Conservation (phyloP, 2,888 invertebrate species). For the Drosophila lacicola region DNA sequence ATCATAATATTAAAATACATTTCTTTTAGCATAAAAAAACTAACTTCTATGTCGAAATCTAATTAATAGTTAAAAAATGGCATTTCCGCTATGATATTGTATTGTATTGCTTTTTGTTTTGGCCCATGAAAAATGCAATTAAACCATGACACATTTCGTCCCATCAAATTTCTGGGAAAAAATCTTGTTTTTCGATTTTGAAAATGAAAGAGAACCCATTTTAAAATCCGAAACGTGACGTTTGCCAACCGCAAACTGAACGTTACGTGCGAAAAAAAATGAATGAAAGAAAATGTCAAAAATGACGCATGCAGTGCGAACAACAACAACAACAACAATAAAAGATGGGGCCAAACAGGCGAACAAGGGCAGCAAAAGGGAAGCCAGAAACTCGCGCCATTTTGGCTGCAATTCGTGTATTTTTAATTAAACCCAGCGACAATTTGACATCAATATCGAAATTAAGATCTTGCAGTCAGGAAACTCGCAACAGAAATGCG, state of each 20-base stretch:
- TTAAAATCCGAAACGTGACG: constrained; percentile 28
- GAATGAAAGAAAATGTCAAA: constrained; percentile 21
- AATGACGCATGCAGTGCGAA: constrained; percentile 20
- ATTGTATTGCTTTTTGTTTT: background rate
- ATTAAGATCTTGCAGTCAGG: constrained; percentile 76
- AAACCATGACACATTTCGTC: background rate
- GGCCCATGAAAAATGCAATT: constrained; percentile 6
- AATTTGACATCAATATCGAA: constrained; percentile 81
- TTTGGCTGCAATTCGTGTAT: constrained; percentile 52
- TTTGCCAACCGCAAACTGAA: constrained; percentile 16
- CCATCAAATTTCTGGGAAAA: background rate
- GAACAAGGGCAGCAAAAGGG: background rate
- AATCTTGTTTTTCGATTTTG: constrained; percentile 1
- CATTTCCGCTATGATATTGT: too few species aligned
- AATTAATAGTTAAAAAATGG: too few species aligned
- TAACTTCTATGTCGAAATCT: too few species aligned
- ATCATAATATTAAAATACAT: too few species aligned
- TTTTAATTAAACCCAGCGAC: constrained; percentile 78
- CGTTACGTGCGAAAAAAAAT: constrained; percentile 25
- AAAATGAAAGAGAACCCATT: constrained; percentile 17
- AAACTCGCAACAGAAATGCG: background rate
- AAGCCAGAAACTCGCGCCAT: constrained; percentile 6
- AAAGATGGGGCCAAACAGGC: constrained; percentile 1
- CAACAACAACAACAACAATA: background rate
- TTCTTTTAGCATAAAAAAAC: too few species aligned